Conservation (phyloP, 2,113 vertebrate species). For the Geococcyx californianus region DNA sequence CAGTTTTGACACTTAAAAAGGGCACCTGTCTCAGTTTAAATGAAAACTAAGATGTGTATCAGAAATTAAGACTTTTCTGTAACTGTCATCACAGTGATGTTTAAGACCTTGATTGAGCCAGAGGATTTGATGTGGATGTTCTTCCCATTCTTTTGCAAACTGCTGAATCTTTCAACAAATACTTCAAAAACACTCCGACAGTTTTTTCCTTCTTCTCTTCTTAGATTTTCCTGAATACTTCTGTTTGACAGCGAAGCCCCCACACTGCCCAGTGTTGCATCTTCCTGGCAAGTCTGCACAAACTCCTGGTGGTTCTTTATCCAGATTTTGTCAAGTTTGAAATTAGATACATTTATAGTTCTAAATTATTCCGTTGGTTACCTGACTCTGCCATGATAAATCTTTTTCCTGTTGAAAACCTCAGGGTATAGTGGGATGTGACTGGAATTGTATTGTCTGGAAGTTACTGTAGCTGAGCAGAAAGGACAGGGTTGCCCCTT, state of each 20-base stretch:
- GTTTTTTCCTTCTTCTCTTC: not conserved
- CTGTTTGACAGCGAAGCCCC: not conserved
- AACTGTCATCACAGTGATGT: not conserved
- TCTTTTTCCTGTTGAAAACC: not conserved
- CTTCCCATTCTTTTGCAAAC: not conserved
- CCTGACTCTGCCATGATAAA: not conserved
- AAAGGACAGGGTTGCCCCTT: not conserved
- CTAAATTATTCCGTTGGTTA: not conserved
- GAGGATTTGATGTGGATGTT: not conserved
- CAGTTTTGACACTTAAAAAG: slow-evolving; percentile 16
- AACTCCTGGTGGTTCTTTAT: not conserved
- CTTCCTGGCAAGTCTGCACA: not conserved
- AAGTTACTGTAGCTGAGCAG: not conserved
- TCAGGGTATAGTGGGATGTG: not conserved
- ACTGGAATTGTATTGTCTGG: not conserved
- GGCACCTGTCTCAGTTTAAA: too few relatives aligned
- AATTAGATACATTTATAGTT: rapidly evolving
- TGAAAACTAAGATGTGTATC: too few relatives aligned
- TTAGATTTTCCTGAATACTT: not conserved
- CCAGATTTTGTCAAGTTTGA: not conserved
- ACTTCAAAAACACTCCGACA: not conserved
- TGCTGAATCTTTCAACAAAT: not conserved
- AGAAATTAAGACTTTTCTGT: not conserved
- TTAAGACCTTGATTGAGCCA: not conserved
- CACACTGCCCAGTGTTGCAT: not conserved